A percentile compares a stretch with the other conserved stretches of the same genome.
phyloP scores from a whole-genome alignment of 2,888 invertebrate species.

The Papilio protenor region DNA sequence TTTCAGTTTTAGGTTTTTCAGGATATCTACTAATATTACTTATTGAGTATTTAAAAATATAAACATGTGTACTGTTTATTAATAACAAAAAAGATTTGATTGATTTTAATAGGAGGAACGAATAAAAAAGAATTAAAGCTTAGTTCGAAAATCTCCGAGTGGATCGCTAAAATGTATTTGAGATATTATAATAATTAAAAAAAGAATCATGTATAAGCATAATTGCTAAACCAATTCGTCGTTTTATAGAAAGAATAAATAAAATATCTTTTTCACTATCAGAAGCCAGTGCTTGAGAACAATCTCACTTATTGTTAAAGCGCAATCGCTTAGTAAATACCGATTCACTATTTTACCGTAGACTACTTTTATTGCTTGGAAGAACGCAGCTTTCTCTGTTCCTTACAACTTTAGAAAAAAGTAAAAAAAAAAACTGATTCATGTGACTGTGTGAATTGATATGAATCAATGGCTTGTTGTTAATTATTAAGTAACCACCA shows the following conservation, averaged over 20 bases:
- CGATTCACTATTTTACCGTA: conserved; percentile 5
- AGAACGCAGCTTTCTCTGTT: background rate
- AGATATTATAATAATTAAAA: background rate
- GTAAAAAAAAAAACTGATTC: background rate
- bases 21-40: background rate
- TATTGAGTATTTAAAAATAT: too few species aligned
- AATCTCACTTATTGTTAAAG: conserved; percentile 16
- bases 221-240: background rate
- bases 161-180: background rate
- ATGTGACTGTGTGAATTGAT: background rate
- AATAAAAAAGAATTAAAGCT: too few species aligned
- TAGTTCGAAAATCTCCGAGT: too few species aligned
- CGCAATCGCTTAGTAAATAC: conserved; percentile 22
- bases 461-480: background rate
- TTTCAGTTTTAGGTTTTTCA: background rate
- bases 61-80: too few species aligned
- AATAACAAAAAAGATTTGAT: too few species aligned
- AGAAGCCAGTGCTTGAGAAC: conserved; percentile 9
- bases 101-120: too few species aligned
- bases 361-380: conserved; percentile 12
- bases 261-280: background rate
- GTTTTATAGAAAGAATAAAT: background rate
- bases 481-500: background rate
- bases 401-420: background rate
- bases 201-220: background rate